phyloP scores from a whole-genome alignment of 2,113 vertebrate species.

The Raja brachyura region DNA sequence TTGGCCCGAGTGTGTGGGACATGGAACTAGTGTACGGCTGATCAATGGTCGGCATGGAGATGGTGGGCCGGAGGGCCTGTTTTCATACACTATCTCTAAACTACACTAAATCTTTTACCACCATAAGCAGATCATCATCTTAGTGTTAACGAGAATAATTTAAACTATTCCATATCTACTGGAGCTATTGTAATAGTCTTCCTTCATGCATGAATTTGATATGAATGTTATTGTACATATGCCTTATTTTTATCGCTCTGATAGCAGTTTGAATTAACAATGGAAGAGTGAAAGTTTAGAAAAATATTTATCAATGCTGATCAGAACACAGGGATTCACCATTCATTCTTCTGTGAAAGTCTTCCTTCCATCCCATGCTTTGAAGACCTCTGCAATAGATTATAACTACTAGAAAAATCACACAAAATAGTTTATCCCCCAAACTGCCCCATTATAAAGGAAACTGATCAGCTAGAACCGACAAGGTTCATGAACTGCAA shows the following conservation, averaged over 20 bases:
- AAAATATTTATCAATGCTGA: background rate
- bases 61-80: too few species aligned
- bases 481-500: background rate
- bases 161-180: background rate
- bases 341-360: background rate
- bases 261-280: background rate
- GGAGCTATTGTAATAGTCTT: background rate
- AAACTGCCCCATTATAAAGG: background rate
- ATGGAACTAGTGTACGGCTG: too few species aligned
- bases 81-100: too few species aligned
- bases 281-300: background rate
- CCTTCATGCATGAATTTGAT: background rate
- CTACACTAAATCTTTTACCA: too few species aligned
- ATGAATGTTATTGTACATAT: background rate
- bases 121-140: background rate
- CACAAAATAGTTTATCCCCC: slow-evolving; percentile 2
- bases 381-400: too few species aligned
- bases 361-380: too few species aligned
- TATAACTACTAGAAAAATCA: background rate
- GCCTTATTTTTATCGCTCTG: background rate
- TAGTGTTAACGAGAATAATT: background rate
- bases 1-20: too few species aligned
- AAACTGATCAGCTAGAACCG: background rate
- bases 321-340: background rate
- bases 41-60: too few species aligned